Conservation (phyloP, 2,888 invertebrate genomes). For the Tenthredo scrophulariae region DNA sequence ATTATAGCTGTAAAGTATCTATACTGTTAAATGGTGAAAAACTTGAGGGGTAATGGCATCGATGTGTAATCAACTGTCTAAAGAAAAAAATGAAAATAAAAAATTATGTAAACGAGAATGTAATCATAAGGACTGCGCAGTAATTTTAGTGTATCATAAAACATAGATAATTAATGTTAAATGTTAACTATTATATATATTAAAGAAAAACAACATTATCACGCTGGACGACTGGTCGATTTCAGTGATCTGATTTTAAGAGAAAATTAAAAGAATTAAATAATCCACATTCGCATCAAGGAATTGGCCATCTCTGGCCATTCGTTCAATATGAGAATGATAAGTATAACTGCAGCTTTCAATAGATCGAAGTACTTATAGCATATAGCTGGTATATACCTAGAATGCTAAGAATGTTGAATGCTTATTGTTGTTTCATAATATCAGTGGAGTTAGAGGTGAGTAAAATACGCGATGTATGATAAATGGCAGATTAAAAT, state of each 20-base stretch:
- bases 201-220: neutral
- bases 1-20: neutral
- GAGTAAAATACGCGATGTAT: neutral
- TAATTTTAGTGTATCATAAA: slow-evolving; percentile 22
- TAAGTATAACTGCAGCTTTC: slow-evolving; percentile 6
- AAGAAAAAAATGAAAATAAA: neutral
- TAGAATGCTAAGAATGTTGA: neutral
- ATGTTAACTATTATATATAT: slow-evolving; percentile 41
- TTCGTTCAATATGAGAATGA: slow-evolving; percentile 40
- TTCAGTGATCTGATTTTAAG: neutral
- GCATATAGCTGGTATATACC: neutral
- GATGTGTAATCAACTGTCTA: neutral
- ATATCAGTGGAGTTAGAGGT: slow-evolving; percentile 12
- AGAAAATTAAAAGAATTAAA: neutral
- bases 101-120: slow-evolving; percentile 23
- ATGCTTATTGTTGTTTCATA: slow-evolving; percentile 13
- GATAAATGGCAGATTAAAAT: neutral
- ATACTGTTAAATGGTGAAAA: neutral
- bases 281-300: neutral
- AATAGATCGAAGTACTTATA: slow-evolving; percentile 1
- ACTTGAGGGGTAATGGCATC: neutral
- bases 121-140: slow-evolving; percentile 49
- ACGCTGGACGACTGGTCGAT: slow-evolving; percentile 8
- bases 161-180: slow-evolving; percentile 45
- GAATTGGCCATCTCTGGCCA: slow-evolving; percentile 15